A percentile compares a stretch with the other conserved stretches of the same genome.
These are phyloP conservation scores for Petrocephalus microphthalmus DNA, from an alignment of 2,113 vertebrate species.

Conservation along the genomic window DNA sequence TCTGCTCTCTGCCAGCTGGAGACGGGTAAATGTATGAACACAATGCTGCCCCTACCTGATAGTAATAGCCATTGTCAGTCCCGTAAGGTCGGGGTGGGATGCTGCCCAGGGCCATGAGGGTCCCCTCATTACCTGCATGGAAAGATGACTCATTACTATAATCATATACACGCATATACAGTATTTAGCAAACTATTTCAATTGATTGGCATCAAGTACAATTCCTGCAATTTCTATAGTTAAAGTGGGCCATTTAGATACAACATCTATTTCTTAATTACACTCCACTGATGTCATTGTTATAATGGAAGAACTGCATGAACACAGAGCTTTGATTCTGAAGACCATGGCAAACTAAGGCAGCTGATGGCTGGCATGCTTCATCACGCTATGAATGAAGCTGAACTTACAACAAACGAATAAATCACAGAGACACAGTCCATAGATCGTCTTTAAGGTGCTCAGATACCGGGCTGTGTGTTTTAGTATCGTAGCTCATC, in stretches of 20 bases:
- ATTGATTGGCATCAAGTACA: not conserved
- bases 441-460: not conserved
- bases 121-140: slow-evolving; percentile 64
- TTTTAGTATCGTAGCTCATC: not conserved
- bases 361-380: not conserved
- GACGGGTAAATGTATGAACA: not conserved
- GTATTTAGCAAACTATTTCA: not conserved
- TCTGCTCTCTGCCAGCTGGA: not conserved
- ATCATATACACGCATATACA: not conserved
- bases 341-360: not conserved
- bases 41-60: slow-evolving; percentile 52
- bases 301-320: not conserved
- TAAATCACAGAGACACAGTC: not conserved
- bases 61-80: slow-evolving; percentile 54
- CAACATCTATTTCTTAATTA: not conserved
- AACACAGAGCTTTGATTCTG: not conserved
- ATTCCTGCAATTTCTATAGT: not conserved
- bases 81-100: slow-evolving; percentile 37
- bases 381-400: not conserved
- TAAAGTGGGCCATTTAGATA: not conserved
- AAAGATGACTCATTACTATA: not conserved
- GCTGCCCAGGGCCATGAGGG: slow-evolving; percentile 58
- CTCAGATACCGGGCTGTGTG: not conserved
- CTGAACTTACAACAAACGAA: not conserved
- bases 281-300: not conserved